Evolutionary conservation across 2,888 invertebrate species (phyloP), one percentile per base, ranked within the genome.

Genomic region (Zootermopsis nevadensis): DNA sequence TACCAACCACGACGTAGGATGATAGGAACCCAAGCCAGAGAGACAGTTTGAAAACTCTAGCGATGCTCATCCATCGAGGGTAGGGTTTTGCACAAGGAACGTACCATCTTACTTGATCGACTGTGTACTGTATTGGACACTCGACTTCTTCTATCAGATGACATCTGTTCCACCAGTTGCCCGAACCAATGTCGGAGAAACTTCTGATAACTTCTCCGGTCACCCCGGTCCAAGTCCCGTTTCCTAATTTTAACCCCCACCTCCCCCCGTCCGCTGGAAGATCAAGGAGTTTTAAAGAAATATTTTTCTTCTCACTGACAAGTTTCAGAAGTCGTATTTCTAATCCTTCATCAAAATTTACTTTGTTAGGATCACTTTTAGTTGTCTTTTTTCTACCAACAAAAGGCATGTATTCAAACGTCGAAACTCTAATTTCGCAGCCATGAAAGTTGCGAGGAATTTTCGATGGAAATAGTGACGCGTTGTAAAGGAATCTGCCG

Each of bases 11-110:
- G 31, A 77, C 53, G 10, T 77, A 53, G 8, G 24, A 15, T 2
- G 33, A 53, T 30, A 53, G 19, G 53, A 77, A 77, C 2, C 15
- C 53, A 22, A 77, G 31, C 77, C 77, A 77, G 24, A 77, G 6
- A 31, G 77, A 53, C 31, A 24, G 53, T 24, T 27, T 53, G 53
- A 77, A 77, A 53, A 77, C 77, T 22, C 48, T 19, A 27, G 30
- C 33, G 24, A 53, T 48, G 53, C 77, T 77, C 31, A 53, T 48
- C 77, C 77, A 77, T 27, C 77, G 77, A 19, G 53, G 77, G 12
- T 31, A 27, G 15, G 77, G 77, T 31, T 77, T 77, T 30, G 77
- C 48, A 55, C 77, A 77, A 31, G 77, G 77, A 22, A 77, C 55
- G 33, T 53, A 53, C 77, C 77, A 77, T 22, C 53, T 6, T 8